These are phyloP conservation scores for Desoria tigrina DNA, from an alignment of 2,888 invertebrate genomes.

Conservation along the genomic window DNA sequence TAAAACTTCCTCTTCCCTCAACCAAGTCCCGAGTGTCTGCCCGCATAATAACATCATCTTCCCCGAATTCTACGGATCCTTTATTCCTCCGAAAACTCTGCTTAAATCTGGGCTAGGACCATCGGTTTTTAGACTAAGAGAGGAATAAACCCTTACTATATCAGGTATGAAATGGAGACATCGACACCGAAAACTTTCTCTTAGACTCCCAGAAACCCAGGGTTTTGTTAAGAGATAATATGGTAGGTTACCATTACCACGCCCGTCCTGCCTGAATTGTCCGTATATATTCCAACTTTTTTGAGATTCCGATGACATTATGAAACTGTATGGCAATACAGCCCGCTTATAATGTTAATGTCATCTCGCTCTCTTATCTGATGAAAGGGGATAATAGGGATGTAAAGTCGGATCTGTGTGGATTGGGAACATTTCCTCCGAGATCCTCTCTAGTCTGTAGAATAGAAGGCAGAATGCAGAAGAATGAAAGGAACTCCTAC, in stretches of 20 bases:
- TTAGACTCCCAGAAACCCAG: too few relatives aligned
- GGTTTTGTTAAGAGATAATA: not conserved
- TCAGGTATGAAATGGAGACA: too few relatives aligned
- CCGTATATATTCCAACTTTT: too few relatives aligned
- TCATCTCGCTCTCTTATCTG: too few relatives aligned
- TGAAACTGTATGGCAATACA: not conserved
- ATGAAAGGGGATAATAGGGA: slow-evolving; percentile 14
- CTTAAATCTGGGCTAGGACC: too few relatives aligned
- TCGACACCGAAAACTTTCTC: too few relatives aligned
- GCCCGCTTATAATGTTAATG: not conserved
- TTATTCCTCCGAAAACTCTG: slow-evolving; percentile 11
- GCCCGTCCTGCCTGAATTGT: too few relatives aligned
- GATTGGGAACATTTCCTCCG: not conserved
- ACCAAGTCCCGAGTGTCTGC: not conserved
- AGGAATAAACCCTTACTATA: too few relatives aligned
- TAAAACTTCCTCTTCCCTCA: too few relatives aligned
- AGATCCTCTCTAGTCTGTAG: not conserved
- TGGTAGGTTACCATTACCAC: too few relatives aligned
- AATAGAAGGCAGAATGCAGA: too few relatives aligned
- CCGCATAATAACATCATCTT: not conserved
- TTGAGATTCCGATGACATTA: not conserved
- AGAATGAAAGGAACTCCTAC: slow-evolving; percentile 10
- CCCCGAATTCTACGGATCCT: not conserved
- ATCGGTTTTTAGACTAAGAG: too few relatives aligned
- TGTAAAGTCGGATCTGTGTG: not conserved